Base-by-base conservation (phyloP, 2,113 vertebrate species). In the Arenaria interpres region DNA sequence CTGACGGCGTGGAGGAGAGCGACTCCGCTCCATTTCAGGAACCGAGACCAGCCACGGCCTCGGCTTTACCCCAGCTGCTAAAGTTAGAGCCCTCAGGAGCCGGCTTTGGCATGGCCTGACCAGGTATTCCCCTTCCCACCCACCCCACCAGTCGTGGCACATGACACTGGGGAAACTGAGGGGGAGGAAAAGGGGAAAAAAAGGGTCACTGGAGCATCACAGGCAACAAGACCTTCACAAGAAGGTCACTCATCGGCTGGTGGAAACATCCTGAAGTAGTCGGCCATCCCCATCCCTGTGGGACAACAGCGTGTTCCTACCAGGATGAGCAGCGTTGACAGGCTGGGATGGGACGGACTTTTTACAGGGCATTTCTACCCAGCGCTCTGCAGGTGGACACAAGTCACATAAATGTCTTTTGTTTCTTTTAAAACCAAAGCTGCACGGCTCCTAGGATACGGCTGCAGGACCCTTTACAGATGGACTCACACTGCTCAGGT, bases 221-320 rank as follows among this genome's bases (percentile, higher is more conserved):
- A 18, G 50, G 41, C 0, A 32, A 43, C 41, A 32, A 32, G 63
- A 66, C 39, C 63, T 64, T 64, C 39, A 43, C 39, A 43, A 43
- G 28, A 41, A 73, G 28, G 78, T 60, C 67, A 4, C 51, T 79
- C 5, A 59, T 18, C 1, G 4, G n/a, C 43, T 43, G 48, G 23
- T 22, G 60, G 75, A 51, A 88, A 53, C 15, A n/a, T 50, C 48
- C 35, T 24, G 39, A 51, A 30, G 57, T 6, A 35, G 45, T 66
- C 60, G 60, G 27, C 17, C 59, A 27, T 8, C 17, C 54, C 43
- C 50, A 39, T 8, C 84, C n/a, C 73, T 15, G 24, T 2, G 5
- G 50, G 64, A 24, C 43, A 63, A 9, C 23, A 6, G 35, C 0
- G 9, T 5, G 35, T 1, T 22, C 45, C 66, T 50, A 1, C 41